Base-by-base conservation (phyloP, 2,113 vertebrate species). In the Austrofundulus limnaeus region DNA sequence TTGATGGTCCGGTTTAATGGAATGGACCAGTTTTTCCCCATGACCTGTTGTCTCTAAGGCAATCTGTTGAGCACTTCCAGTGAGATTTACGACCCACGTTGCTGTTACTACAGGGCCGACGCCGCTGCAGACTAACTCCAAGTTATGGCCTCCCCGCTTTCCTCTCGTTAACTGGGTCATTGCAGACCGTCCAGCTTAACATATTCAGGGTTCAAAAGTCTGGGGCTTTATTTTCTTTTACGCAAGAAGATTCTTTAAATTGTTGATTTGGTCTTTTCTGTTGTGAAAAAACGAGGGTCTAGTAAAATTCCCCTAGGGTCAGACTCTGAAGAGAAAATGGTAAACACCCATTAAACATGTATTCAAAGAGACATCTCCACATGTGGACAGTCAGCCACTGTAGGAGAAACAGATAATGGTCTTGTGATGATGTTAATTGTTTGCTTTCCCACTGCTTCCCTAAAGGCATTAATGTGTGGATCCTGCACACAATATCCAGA, bases 11-110 rank as follows among this genome's bases (percentile, higher is more conserved):
- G 43, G 31, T 24, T 72, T 82, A 77, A 78, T 77, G 62, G 48
- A 1, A 58, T 43, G 63, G 68, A 78, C 80, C 71, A 53, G 72
- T 66, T 52, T 54, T 49, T 86, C 70, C 70, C 88, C 86, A 88
- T 86, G 79, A 86, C 74, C 87, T 75, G 75, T 70, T 77, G 75
- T 85, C 83, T 68, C 67, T 60, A 45, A 34, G 59, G 76, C 79
- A 56, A 70, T 62, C 77, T 46, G 52, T 78, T 77, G 65, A 84
- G 72, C 74, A 47, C 65, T 55, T 85, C 87, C 75, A 39, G 65
- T 39, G 69, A 78, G 83, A 88, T 91, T 87, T 89, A 90, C 83
- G 81, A 68, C 77, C 85, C 72, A 31, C 71, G 82, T 65, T 76
- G 63, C 74, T 80, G 67, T 77, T 80, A 52, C 77, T 56, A 59